Percentiles rank a stretch among this genome's conserved stretches.
phyloP scores from a whole-genome alignment of 2,888 invertebrate species.

The Unio delphinus region DNA sequence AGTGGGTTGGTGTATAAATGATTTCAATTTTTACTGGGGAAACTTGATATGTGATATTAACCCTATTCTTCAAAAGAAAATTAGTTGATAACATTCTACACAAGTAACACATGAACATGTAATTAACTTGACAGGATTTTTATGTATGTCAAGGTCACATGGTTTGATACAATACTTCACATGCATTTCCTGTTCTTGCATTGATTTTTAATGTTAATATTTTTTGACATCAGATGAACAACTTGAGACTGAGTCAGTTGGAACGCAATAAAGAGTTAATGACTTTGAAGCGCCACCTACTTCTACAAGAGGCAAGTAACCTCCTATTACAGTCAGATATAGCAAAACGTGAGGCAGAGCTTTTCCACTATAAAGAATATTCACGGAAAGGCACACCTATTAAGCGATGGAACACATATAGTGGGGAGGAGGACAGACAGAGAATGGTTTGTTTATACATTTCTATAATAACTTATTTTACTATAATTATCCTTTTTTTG shows the following conservation, averaged over 20 bases:
- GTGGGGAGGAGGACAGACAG: slow-evolving; percentile 51
- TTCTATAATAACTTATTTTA: too few relatives aligned
- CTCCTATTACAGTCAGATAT: slow-evolving; percentile 65
- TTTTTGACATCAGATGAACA: slow-evolving; percentile 55
- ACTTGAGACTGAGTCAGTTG: slow-evolving; percentile 61
- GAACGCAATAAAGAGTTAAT: slow-evolving; percentile 67
- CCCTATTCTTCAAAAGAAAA: too few relatives aligned
- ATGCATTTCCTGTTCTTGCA: neutral
- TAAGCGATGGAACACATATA: slow-evolving; percentile 65
- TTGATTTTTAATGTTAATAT: neutral
- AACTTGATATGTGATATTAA: too few relatives aligned
- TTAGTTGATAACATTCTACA: too few relatives aligned
- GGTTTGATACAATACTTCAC: neutral
- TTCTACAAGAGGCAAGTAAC: slow-evolving; percentile 68
- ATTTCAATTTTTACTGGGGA: too few relatives aligned
- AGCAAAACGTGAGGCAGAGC: slow-evolving; percentile 60
- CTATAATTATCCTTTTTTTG: too few relatives aligned
- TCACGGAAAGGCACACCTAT: slow-evolving; percentile 46
- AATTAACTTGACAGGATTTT: too few relatives aligned
- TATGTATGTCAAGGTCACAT: too few relatives aligned
- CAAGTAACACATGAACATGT: too few relatives aligned
- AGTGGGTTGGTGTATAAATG: too few relatives aligned
- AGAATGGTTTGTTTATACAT: slow-evolving; percentile 29
- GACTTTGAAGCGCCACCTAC: slow-evolving; percentile 66
- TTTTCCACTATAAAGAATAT: slow-evolving; percentile 59